These are phyloP conservation scores for Synergus laeviventris DNA, from an alignment of 2,888 invertebrate species.

Conservation along the genomic window DNA sequence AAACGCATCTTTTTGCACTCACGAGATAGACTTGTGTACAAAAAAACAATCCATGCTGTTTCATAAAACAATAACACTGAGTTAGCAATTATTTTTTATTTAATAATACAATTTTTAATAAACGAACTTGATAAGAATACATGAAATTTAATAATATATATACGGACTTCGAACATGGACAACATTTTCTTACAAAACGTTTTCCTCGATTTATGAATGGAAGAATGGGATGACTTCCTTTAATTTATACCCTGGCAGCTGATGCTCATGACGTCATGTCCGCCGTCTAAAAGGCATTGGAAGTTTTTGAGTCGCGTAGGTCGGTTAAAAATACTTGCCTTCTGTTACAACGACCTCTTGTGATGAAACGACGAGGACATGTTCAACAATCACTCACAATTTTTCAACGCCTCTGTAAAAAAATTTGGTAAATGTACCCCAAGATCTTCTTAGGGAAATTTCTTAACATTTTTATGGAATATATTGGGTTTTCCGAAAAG, in stretches of 20 bases:
- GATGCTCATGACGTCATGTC: constrained; percentile 58
- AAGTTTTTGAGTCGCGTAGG: constrained; percentile 23
- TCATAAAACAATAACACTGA: not conserved
- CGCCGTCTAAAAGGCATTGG: constrained; percentile 28
- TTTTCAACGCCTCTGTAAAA: not conserved
- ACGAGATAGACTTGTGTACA: not conserved
- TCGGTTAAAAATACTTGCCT: constrained; percentile 32
- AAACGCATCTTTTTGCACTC: not conserved
- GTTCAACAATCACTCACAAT: not conserved
- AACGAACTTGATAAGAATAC: not conserved
- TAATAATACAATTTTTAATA: not conserved
- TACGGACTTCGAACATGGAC: not conserved
- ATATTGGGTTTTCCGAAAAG: too few species aligned
- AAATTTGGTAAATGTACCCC: too few species aligned
- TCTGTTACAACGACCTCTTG: constrained; percentile 10
- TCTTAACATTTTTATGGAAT: too few species aligned
- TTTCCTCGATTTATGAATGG: constrained; percentile 48
- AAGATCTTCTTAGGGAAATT: too few species aligned
- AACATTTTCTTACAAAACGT: not conserved
- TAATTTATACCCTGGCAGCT: constrained; percentile 40
- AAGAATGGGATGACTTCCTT: constrained; percentile 61
- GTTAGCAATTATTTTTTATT: not conserved
- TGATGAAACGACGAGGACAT: not conserved
- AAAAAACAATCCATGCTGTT: not conserved
- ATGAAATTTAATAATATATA: not conserved